Base-by-base conservation (phyloP, 2,888 invertebrate genomes). In the Myopa testacea region DNA sequence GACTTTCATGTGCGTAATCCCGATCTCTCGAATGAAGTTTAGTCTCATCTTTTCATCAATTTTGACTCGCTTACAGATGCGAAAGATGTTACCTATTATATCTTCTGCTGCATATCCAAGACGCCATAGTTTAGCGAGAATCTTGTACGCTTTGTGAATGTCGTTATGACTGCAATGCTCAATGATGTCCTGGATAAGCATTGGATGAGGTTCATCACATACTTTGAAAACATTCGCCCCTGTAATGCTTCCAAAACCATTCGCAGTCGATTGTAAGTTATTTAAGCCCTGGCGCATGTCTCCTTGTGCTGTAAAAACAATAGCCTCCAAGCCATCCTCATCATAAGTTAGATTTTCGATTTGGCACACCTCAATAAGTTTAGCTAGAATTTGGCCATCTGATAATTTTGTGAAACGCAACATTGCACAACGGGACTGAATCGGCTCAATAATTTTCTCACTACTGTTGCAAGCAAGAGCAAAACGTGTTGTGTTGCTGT, bases 191-290 rank as follows among this genome's bases (percentile, higher is more conserved):
- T 95, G 95, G 71, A 99, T 94, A 3, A 98, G 90, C 87, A 98
- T 92, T 0, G 99, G 99, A 90, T 99, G 99, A 0, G 99, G 99
- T 89, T 99, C 99, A 89, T 99, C 99, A 88, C 99, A 99, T 12
- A 99, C 98, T 92, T 98, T 98, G 88, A 98, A 99, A 34, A 99
- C 99, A 91, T 98, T 96, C 82, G 95, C 95, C 72, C 95, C 93
- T 82, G 94, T 96, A n/a, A 99, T 95, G 85, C 94, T 93, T 1
- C 94, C 95, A 90, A 97, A 98, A 10, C 97, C 97, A 88, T 98
- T 97, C 72, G 94, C 94, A 0, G 97, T 97, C 0, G 97, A 96
- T 90, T 99, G 99, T 76, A 99, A 90, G 91, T 99, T 99, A 90
- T 99, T 99, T 68, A 99, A 91, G 0, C 95, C 99, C 86, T 99